Evolutionary conservation across 2,888 invertebrate species (phyloP).

Genomic region (Leucophenga maculata): DNA sequence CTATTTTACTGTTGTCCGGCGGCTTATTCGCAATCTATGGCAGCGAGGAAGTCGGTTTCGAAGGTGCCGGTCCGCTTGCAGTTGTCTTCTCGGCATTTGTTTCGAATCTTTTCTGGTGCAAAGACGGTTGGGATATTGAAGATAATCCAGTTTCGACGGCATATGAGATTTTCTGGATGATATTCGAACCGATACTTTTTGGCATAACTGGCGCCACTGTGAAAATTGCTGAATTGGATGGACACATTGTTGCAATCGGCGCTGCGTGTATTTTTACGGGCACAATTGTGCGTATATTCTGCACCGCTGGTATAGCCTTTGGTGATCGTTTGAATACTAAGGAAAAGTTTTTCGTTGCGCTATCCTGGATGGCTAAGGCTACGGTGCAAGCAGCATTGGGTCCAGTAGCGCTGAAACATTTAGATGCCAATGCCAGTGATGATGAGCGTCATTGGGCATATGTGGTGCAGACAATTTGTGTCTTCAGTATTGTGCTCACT

Average conservation of each 20-base stretch:
- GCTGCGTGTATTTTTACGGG: conserved; percentile 80
- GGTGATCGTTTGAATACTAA: conserved; percentile 87
- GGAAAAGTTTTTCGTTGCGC: conserved; percentile 91
- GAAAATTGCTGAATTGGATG: conserved; percentile 82
- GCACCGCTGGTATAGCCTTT: conserved; percentile 80
- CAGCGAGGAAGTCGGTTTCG: conserved; percentile 84
- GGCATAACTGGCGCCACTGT: conserved; percentile 93
- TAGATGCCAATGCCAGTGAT: conserved; percentile 72
- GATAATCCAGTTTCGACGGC: conserved; percentile 90
- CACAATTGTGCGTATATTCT: conserved; percentile 78
- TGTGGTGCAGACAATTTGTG: conserved; percentile 82
- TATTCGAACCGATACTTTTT: conserved; percentile 95
- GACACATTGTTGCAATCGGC: conserved; percentile 80
- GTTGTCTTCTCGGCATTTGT: conserved; percentile 88
- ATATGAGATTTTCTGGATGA: conserved; percentile 95
- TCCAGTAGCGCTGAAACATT: conserved; percentile 82
- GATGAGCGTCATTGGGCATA: conserved; percentile 78
- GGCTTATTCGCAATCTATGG: conserved; percentile 90
- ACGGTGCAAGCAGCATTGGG: conserved; percentile 95
- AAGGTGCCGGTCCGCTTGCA: conserved; percentile 83
- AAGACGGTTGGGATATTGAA: conserved; percentile 88
- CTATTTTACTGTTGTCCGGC: conserved; percentile 84
- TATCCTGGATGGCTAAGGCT: conserved; percentile 97
- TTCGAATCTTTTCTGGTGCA: conserved; percentile 86
- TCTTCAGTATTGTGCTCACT: conserved; percentile 87